A percentile compares a stretch with the other conserved stretches of the same genome.
phyloP scores from a whole-genome alignment of 1,140 invertebrate species.

The Drosophila burlai region DNA sequence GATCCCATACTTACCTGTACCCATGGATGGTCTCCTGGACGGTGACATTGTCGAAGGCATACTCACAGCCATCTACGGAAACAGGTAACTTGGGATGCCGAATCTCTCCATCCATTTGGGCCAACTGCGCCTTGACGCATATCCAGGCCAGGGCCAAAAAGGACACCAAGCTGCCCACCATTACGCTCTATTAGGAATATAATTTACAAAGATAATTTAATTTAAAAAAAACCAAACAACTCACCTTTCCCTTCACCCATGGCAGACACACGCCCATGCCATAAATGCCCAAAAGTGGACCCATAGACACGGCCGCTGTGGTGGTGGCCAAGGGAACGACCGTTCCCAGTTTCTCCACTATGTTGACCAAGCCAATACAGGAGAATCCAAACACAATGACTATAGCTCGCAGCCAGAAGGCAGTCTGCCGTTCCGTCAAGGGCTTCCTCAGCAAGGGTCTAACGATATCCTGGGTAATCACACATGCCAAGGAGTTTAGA shows the following conservation, averaged over 20 bases:
- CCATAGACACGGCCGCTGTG: conserved; percentile 89
- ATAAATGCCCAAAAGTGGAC: conserved; percentile 93
- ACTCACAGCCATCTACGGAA: conserved; percentile 88
- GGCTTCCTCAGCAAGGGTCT: conserved; percentile 88
- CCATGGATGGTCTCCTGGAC: conserved; percentile 45
- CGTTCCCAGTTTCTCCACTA: conserved; percentile 91
- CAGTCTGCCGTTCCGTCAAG: conserved; percentile 88
- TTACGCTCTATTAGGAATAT: conserved; percentile 57
- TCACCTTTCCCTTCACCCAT: conserved; percentile 91
- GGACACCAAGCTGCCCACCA: conserved; percentile 64
- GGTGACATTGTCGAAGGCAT: conserved; percentile 72
- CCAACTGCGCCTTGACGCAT: conserved; percentile 87
- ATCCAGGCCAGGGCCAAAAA: conserved; percentile 69
- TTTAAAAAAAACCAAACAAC: neutral
- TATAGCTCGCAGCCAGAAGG: conserved; percentile 89
- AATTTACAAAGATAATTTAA: neutral
- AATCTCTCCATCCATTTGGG: conserved; percentile 88
- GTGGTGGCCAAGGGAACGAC: conserved; percentile 90
- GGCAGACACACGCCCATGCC: conserved; percentile 93
- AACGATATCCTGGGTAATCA: conserved; percentile 93
- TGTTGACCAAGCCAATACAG: conserved; percentile 89
- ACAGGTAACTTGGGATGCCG: conserved; percentile 88
- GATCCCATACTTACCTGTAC: conserved; percentile 60
- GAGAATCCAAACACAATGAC: conserved; percentile 89
- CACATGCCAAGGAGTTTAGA: conserved; percentile 95